These are phyloP conservation scores for Geophilus truncorum DNA, from an alignment of 2,888 invertebrate species.

Conservation along the genomic window DNA sequence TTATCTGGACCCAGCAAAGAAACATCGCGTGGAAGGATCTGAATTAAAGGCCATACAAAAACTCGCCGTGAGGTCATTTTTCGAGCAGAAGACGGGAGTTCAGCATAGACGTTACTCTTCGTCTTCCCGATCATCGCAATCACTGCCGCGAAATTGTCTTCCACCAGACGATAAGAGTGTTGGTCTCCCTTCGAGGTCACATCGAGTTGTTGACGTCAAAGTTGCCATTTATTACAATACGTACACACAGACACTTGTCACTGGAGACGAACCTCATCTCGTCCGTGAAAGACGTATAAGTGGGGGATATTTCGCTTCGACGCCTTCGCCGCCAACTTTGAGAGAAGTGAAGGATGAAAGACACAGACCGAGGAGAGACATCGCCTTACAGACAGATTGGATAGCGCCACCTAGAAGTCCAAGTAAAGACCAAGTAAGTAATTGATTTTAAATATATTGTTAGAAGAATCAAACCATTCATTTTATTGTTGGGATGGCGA, in stretches of 20 bases:
- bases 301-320: neutral
- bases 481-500: too few species aligned
- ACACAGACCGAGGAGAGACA: neutral
- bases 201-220: slow-evolving; percentile 22
- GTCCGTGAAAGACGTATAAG: neutral
- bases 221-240: slow-evolving; percentile 31
- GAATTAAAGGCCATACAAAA: slow-evolving; percentile 76
- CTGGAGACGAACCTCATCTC: neutral
- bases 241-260: slow-evolving; percentile 28
- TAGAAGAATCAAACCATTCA: too few species aligned
- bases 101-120: neutral
- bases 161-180: neutral
- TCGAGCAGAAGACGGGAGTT: slow-evolving; percentile 60
- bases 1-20: slow-evolving; percentile 67
- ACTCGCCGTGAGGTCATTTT: slow-evolving; percentile 72
- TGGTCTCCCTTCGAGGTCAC: neutral
- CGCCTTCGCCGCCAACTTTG: neutral
- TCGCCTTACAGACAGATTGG: slow-evolving; percentile 29
- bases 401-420: neutral
- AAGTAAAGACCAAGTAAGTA: neutral
- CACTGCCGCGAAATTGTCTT: slow-evolving; percentile 35
- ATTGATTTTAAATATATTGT: too few species aligned
- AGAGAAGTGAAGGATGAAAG: neutral
- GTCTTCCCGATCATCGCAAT: slow-evolving; percentile 31
- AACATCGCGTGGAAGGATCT: slow-evolving; percentile 62